Evolutionary conservation across 2,888 invertebrate species (phyloP).

Genomic region (Luperina testacea): DNA sequence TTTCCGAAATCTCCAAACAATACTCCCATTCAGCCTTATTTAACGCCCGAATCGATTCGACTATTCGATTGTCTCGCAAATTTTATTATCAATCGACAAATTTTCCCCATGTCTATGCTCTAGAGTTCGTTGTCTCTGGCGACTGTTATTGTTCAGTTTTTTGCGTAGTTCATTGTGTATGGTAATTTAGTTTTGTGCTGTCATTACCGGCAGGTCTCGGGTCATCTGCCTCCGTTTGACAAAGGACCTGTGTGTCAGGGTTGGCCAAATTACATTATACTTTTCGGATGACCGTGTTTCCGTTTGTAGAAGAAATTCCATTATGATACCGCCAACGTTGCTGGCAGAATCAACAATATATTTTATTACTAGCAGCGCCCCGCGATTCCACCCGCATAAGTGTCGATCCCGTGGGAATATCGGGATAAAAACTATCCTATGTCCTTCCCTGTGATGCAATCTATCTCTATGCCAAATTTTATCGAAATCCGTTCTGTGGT

Average conservation of each 20-base stretch:
- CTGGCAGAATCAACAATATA: neutral
- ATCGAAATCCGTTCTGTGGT: too few species aligned
- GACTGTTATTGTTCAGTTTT: constrained; percentile 64
- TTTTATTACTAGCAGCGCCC: neutral
- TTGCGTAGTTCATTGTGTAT: constrained; percentile 70
- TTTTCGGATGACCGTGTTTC: neutral
- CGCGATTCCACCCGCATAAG: too few species aligned
- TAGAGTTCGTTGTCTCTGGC: constrained; percentile 60
- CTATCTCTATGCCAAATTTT: too few species aligned
- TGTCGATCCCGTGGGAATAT: too few species aligned
- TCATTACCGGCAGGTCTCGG: constrained; percentile 45
- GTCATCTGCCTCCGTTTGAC: constrained; percentile 62
- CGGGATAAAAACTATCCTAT: too few species aligned
- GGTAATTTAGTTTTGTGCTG: constrained; percentile 60
- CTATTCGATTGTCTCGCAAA: constrained; percentile 61
- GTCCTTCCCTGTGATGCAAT: too few species aligned
- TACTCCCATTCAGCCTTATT: constrained; percentile 54
- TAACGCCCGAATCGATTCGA: constrained; percentile 51
- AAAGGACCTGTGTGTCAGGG: constrained; percentile 14
- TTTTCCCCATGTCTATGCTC: constrained; percentile 32
- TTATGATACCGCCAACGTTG: neutral
- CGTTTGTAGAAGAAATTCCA: neutral
- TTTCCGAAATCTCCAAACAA: constrained; percentile 53
- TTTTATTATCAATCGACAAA: constrained; percentile 53
- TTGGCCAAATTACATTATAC: neutral